A percentile compares a stretch with the other conserved stretches of the same genome.
These are phyloP conservation scores for Stratiolaelaps scimitus DNA, from an alignment of 1,140 invertebrate species.

Conservation along the genomic window DNA sequence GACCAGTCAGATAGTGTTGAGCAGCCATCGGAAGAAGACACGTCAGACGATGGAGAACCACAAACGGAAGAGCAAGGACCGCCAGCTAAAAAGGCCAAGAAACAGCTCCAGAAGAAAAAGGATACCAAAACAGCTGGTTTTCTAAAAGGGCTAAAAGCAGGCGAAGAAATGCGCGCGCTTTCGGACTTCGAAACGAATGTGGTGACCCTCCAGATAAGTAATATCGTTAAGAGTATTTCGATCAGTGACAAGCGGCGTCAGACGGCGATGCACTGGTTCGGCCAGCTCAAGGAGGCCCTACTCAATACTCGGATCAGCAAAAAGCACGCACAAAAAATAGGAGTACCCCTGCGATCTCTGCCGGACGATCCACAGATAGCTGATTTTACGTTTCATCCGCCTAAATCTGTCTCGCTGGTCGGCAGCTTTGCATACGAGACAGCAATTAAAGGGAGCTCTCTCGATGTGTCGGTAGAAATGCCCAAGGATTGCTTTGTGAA, in stretches of 20 bases:
- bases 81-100: too few relatives aligned
- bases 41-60: too few relatives aligned
- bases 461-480: conserved; percentile 25
- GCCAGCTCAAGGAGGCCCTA: not conserved
- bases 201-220: conserved; percentile 11
- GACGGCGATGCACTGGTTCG: not conserved
- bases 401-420: not conserved
- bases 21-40: too few relatives aligned
- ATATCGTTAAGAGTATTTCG: conserved; percentile 13
- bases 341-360: not conserved
- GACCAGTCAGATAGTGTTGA: too few relatives aligned
- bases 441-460: not conserved
- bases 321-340: not conserved
- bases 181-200: conserved; percentile 10
- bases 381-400: conserved; percentile 1
- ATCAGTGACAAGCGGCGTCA: conserved; percentile 1
- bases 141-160: conserved; percentile 1
- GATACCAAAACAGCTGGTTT: too few relatives aligned
- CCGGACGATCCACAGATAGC: not conserved
- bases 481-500: conserved; percentile 44
- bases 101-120: too few relatives aligned
- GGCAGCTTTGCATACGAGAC: conserved; percentile 24
- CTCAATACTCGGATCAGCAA: not conserved
- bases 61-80: too few relatives aligned
- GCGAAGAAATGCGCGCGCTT: conserved; percentile 14